phyloP scores from a whole-genome alignment of 2,888 invertebrate genomes.

The Caenorhabditis sp. region DNA sequence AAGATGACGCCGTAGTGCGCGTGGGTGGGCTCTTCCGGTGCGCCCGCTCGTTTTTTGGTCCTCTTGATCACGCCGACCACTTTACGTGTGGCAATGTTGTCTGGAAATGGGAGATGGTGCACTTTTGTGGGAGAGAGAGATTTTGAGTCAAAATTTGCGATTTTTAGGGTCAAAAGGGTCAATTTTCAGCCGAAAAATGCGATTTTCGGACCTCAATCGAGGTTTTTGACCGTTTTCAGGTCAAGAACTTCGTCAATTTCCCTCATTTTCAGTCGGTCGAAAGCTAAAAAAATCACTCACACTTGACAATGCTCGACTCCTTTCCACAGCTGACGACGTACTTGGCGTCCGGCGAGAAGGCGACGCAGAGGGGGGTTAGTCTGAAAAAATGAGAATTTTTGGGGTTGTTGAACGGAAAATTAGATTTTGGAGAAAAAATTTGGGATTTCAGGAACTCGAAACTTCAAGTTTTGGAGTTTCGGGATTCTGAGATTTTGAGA shows the following conservation, averaged over 20 bases:
- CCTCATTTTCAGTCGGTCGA: no score
- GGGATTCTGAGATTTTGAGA: no score
- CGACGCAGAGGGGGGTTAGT: conserved; percentile 73
- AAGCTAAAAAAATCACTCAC: conserved; percentile 62
- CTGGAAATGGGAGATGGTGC: no score
- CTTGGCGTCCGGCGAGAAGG: conserved; percentile 75
- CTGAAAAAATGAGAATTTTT: conserved; percentile 52
- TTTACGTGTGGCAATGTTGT: conserved; percentile 70
- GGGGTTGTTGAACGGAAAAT: neutral
- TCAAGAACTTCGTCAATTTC: no score
- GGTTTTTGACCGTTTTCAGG: no score
- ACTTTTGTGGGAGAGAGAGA: neutral
- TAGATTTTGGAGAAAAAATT: no score
- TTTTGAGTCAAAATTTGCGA: neutral
- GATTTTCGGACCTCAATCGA: no score
- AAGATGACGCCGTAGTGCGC: conserved; percentile 77
- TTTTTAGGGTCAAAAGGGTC: no score
- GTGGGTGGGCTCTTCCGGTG: conserved; percentile 45
- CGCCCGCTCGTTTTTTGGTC: conserved; percentile 67
- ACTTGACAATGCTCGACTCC: conserved; percentile 81
- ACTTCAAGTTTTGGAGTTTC: no score
- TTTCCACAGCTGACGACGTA: conserved; percentile 79
- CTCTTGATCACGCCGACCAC: conserved; percentile 76
- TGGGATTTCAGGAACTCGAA: no score
- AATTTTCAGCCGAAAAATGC: no score